Evolutionary conservation across 2,888 invertebrate species (phyloP).

Genomic region (Hemithea aestivaria): DNA sequence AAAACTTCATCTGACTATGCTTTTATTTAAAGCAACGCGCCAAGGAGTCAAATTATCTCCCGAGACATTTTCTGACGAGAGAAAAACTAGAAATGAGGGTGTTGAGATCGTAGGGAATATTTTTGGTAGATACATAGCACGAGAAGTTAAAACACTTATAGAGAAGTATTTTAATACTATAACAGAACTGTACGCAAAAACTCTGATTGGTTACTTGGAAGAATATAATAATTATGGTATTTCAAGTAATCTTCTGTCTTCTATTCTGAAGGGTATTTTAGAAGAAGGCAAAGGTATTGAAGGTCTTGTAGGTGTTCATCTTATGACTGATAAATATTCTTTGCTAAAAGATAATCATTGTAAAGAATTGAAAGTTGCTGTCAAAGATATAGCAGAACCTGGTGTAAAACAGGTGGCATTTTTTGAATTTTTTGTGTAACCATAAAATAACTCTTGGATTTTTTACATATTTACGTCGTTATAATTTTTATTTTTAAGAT

Average conservation of each 20-base stretch:
- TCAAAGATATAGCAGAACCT: not conserved
- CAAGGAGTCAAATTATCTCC: conserved; percentile 35
- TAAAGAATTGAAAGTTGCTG: not conserved
- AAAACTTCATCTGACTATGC: conserved; percentile 41
- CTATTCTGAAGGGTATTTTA: conserved; percentile 8
- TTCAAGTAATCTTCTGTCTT: conserved; percentile 1
- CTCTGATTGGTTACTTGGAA: conserved; percentile 30
- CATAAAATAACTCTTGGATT: too few relatives aligned
- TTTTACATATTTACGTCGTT: too few relatives aligned
- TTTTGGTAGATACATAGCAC: conserved; percentile 41
- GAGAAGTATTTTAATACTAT: conserved; percentile 42
- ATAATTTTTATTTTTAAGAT: too few relatives aligned
- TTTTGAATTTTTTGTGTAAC: too few relatives aligned
- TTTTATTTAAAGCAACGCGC: conserved; percentile 43
- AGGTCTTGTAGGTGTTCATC: conserved; percentile 1
- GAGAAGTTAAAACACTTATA: conserved; percentile 37
- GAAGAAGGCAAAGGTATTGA: conserved; percentile 6
- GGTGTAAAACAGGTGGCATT: not conserved
- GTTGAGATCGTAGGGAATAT: conserved; percentile 36
- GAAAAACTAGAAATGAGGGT: conserved; percentile 29
- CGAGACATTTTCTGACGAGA: conserved; percentile 32
- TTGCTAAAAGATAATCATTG: not conserved
- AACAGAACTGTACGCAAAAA: conserved; percentile 34
- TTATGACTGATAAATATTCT: not conserved
- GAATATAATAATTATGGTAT: not conserved